Base-by-base conservation (phyloP, 2,797 vertebrate species). In the Loriculus beryllinus region DNA sequence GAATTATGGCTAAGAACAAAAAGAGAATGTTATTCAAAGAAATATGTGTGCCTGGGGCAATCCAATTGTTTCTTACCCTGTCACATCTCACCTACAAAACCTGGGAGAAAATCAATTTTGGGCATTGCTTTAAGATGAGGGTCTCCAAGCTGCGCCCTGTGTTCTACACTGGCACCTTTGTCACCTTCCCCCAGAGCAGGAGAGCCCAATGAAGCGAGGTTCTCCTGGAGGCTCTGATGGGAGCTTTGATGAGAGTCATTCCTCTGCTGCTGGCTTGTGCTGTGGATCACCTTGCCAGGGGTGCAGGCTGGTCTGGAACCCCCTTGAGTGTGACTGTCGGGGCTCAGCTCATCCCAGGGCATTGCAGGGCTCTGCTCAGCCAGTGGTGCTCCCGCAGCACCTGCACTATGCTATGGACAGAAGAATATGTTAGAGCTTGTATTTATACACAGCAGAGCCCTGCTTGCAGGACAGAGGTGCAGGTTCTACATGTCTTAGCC, bases 311-410 rank as follows among this genome's bases (percentile, higher is more conserved):
- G 9, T 71, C 83, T 87, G 39, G 86, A 64, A 1, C 74, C 49
- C 5, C 43, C 25, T 3, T 5, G 72, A 21, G 33, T 0, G 5
- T 5, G 48, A 5, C 28, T 35, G 37, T 14, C 54, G 1, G 82
- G 76, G 63, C 85, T 93, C 48, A 26, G 56, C 45, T 92, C 93
- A 33, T 33, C 59, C 40, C 92, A 71, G 48, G 97, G 86, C 39
- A 83, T 33, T 0, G 96, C 96, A 70, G 94, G 83, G 82, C 94
- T 76, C 72, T 85, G 97, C 80, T 98, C 96, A n/a, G 95, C 76
- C n/a, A 71, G 37, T 31, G 95, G 67, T 39, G 37, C 97, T 93
- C 97, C 97, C 51, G 87, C 86, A 4, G 97, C 92, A 2, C 96
- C 97, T 16, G 77, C 19, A 8, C 19, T 54, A 25, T 8, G 7